Evolutionary conservation across 1,140 invertebrate genomes (phyloP).

Genomic region (Homarus americanus): DNA sequence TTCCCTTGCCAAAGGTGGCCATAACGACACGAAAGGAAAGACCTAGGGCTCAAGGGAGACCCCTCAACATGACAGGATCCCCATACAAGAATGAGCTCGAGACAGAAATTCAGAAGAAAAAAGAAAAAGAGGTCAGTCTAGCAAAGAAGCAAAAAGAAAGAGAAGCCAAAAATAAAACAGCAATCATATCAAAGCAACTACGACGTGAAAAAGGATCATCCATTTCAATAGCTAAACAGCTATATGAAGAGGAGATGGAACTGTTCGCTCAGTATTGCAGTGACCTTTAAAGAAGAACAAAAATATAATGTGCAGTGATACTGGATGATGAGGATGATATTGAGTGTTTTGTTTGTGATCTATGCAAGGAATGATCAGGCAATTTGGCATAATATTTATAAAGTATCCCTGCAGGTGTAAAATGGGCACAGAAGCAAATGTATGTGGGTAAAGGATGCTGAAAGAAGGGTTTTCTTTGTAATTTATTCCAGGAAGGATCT

Average conservation of each 20-base stretch:
- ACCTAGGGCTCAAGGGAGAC: conserved; percentile 8
- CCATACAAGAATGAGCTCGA: conserved; percentile 19
- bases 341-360: no score
- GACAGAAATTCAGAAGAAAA: conserved; percentile 26
- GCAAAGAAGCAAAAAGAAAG: no score
- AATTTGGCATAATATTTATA: no score
- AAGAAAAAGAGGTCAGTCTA: neutral
- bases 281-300: neutral
- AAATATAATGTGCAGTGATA: neutral
- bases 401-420: no score
- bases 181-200: neutral
- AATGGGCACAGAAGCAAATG: neutral
- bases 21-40: conserved; percentile 23
- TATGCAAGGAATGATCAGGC: no score
- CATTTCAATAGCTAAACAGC: no score
- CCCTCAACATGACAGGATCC: conserved; percentile 43
- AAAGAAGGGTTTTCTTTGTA: no score
- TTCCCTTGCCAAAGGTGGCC: no score
- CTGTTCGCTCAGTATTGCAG: conserved; percentile 14
- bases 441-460: neutral
- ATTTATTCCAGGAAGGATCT: no score
- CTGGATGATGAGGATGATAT: no score
- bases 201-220: neutral
- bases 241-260: conserved; percentile 19
- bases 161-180: no score